These are phyloP conservation scores for Hexactinellida sp. DNA, from an alignment of 37 sponge, comb jelly and placozoan species.

Conservation along the genomic window DNA sequence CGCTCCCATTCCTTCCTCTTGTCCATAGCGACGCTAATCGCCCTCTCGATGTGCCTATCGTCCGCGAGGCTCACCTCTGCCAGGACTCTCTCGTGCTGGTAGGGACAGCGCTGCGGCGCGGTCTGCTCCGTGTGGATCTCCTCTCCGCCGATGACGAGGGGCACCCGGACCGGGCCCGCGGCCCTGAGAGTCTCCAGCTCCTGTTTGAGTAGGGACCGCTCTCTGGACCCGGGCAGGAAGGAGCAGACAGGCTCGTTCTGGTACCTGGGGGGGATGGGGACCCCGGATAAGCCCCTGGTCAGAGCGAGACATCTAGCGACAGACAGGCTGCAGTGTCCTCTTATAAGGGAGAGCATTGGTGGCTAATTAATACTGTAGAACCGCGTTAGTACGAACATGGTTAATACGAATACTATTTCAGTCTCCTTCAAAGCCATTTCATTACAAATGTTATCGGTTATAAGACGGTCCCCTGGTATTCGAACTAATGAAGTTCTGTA, in stretches of 20 bases:
- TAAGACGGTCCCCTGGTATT: too few relatives aligned
- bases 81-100: background rate
- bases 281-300: background rate
- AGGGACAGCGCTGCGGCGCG: background rate
- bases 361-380: background rate
- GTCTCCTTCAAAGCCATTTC: too few relatives aligned
- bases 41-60: slow-evolving; percentile 47
- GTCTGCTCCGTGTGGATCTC: slow-evolving; percentile 55
- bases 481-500: too few relatives aligned
- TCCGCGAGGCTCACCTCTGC: background rate
- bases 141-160: slow-evolving; percentile 76
- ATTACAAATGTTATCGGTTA: too few relatives aligned
- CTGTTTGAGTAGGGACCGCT: slow-evolving; percentile 39
- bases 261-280: slow-evolving; percentile 24
- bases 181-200: slow-evolving; percentile 1
- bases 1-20: slow-evolving; percentile 72
- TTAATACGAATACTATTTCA: too few relatives aligned
- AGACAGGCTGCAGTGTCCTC: too few relatives aligned
- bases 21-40: slow-evolving; percentile 56
- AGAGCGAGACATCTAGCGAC: background rate
- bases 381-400: too few relatives aligned
- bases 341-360: background rate
- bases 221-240: slow-evolving; percentile 60
- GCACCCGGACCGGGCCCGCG: slow-evolving; percentile 21
- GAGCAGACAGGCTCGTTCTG: slow-evolving; percentile 51